Base-by-base conservation (phyloP, 1,140 invertebrate species). In the Tetragnatha versicolor region DNA sequence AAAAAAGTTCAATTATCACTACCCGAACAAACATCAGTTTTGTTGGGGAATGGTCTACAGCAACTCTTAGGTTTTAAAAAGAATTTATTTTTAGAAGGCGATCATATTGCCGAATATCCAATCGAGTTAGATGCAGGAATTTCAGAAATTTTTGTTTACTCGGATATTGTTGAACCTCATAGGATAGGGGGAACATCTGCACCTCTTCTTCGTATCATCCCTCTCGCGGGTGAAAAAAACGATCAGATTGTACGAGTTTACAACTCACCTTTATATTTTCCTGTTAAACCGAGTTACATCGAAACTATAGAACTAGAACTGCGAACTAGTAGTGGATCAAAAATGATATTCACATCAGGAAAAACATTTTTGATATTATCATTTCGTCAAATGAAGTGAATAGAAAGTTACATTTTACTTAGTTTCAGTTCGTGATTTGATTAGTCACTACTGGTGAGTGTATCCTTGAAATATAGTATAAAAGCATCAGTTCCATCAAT, bases 131-230 rank as follows among this genome's bases (percentile, higher is more conserved):
- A 17, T 61, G 60, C 31, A 0, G 60, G 33, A 39, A 61, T 61
- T 27, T 37, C 60, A 61, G 33, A 61, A 39, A 37, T 61, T 22
- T 61, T 37, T 37, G 25, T 61, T 39, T 61, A 61, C 25, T 9
- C 10, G 7, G 60, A 61, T 61, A 10, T 61, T 20, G 35, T 61
- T 2, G 20, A 35, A 61, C 17, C 60, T 12, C 22, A 61, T 37
- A 14, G 39, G 3, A 22, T 61, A 37, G 60, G 33, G 9, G 60
- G 39, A 17, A n/a, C 60, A 1, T 61, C 9, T n/a, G 60, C 31
- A n/a, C 17, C 31, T 6, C 35, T 35, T 20, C 33, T 61, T 4
- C 20, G 60, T 29, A 39, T 61, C 33, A 61, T 61, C 10, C 60
- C 60, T 0, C 39, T 31, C 20, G 39, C 39, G 33, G 39, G 31